phyloP scores from a whole-genome alignment of 2,797 vertebrate genomes.

The Diglossa cyanea region DNA sequence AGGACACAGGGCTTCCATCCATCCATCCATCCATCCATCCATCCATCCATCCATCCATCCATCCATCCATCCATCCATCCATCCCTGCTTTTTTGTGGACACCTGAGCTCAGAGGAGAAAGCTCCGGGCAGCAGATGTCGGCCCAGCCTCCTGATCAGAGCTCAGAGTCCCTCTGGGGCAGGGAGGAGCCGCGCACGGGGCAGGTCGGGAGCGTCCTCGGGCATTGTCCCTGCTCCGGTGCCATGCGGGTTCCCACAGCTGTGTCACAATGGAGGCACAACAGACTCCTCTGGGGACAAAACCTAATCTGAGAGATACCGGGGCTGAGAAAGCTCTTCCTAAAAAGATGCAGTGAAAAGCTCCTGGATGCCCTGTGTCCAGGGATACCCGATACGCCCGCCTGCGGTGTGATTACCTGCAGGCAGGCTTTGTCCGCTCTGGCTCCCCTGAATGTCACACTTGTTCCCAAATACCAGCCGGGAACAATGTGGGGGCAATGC shows the following conservation, averaged over 20 bases:
- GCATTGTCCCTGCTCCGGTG: slow-evolving; percentile 39
- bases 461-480: slow-evolving; percentile 56
- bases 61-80: neutral
- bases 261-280: slow-evolving; percentile 67
- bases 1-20: neutral
- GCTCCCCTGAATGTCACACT: slow-evolving; percentile 68
- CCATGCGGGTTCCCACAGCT: slow-evolving; percentile 73
- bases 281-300: slow-evolving; percentile 71
- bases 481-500: slow-evolving; percentile 32
- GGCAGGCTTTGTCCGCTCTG: slow-evolving; percentile 58
- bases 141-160: neutral
- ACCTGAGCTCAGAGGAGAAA: neutral
- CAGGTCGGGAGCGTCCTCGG: neutral
- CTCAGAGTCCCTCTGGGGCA: neutral
- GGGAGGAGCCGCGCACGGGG: neutral
- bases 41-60: neutral
- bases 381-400: slow-evolving; percentile 66
- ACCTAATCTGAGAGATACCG: slow-evolving; percentile 73
- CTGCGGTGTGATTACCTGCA: slow-evolving; percentile 35
- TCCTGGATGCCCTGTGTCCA: slow-evolving; percentile 40
- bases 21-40: neutral
- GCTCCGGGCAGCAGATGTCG: neutral
- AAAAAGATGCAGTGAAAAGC: slow-evolving; percentile 68
- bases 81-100: neutral
- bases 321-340: slow-evolving; percentile 71